Evolutionary conservation across 1,140 invertebrate genomes (phyloP), one percentile per base, ranked within the genome.

Genomic region (Ephestia elutella): DNA sequence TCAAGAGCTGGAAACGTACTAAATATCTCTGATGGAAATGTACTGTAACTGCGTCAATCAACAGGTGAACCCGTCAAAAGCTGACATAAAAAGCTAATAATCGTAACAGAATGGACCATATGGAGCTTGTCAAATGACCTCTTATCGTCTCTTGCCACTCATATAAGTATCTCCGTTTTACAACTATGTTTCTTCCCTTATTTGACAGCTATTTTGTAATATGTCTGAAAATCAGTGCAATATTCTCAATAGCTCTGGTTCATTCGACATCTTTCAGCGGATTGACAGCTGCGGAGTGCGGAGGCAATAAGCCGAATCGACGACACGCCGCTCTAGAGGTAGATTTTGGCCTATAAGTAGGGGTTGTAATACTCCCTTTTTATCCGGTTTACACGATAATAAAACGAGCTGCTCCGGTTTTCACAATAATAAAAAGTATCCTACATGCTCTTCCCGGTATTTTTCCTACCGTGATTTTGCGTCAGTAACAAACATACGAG

Each of bases 31-130:
- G 38, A 13, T 44, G n/a, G 13, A 44, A 44, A 44, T 15, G 38
- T 15, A 44, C 38, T 44, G 2, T 10, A 44, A 10, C 4, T 11
- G 11, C 1, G 5, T 11, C 49, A 50, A 25, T 53, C 50, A 53
- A 53, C 50, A 53, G 50, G 50, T 53, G 50, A 21, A 21, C 50
- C 21, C 50, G 28, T 53, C 50, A 53, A 53, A 53, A 53, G 50
- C 20, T 25, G 50, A 25, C 18, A n/a, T 53, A 53, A 53, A 32
- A 53, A 53, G 19, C 50, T 25, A 53, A 13, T 53, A 50, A 50
- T 32, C 30, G 30, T 32, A 32, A 50, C 18, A 11, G 21, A 53
- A 53, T n/a, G 50, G 50, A 2, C 50, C 11, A 25, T 53, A 25
- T 11, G 20, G 38, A 1, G 5, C 0, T 10, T 10, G 30, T 10